A percentile compares a stretch with the other conserved stretches of the same genome.
phyloP scores from a whole-genome alignment of 2,888 invertebrate species.

The Dasysyrphus tricinctus region DNA sequence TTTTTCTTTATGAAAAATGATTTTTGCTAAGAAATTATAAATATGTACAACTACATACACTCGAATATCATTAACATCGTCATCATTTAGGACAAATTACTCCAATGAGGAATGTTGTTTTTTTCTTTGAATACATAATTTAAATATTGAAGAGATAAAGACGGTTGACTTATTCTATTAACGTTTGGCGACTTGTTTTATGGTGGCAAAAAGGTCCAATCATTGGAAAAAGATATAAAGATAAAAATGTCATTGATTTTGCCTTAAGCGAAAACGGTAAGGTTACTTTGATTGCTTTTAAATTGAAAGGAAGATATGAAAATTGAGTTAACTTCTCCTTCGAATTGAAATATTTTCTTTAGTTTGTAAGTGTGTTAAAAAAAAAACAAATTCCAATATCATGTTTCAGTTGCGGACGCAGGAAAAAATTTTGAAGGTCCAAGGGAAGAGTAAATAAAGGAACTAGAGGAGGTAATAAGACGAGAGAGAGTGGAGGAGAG shows the following conservation, averaged over 20 bases:
- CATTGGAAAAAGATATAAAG: background rate
- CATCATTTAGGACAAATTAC: background rate
- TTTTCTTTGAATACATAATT: background rate
- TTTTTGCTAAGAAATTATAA: background rate
- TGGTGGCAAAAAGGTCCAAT: background rate
- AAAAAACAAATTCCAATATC: no score
- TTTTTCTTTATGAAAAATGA: background rate
- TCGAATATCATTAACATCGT: no score
- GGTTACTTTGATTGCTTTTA: slow-evolving; percentile 10
- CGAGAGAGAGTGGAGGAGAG: no score
- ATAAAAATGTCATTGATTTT: background rate
- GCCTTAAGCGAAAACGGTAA: background rate
- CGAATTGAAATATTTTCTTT: background rate
- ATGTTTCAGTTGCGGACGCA: no score
- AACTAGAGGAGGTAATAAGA: no score
- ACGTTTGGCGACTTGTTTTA: background rate
- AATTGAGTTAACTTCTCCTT: background rate
- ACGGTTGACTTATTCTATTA: background rate
- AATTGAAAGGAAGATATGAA: slow-evolving; percentile 6
- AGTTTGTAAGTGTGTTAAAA: no score
- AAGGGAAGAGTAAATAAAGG: no score
- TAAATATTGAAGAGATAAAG: background rate
- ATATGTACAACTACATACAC: no score
- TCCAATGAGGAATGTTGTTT: background rate
- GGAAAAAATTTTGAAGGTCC: no score